Base-by-base conservation (phyloP, 2,888 invertebrate genomes). In the Sericinus montela region DNA sequence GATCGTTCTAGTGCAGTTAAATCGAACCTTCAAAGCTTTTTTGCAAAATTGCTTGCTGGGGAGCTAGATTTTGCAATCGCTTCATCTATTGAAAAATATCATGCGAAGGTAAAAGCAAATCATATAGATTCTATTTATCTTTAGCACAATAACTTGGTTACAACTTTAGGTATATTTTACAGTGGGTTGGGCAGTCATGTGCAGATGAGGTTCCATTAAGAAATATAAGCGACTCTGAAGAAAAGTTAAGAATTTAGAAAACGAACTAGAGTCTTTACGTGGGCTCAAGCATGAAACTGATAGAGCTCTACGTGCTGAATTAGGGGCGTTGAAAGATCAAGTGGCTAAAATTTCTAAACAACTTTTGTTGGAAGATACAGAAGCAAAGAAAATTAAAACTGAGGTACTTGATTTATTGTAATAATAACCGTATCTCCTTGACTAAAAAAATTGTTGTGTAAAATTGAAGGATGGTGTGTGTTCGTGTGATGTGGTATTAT, bases 41-140 rank as follows among this genome's bases (percentile, higher is more conserved):
- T 86, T 52, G 65, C 76, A 1, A 63, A 72, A 45, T 60, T 88
- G 35, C 63, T 88, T 14, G 58, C 77, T 3, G 75, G 71, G 11
- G 88, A 88, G 58, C 65, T 88, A 0, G 78, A 87, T 52, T 82
- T 87, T 48, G 88, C 88, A 14, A 86, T 88, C 28, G 76, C 83
- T 38, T 80, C 77, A 1, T 72, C 81, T 0, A 84, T 87, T 51
- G 88, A 86, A 53, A 80, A 80, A 40, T 84, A 82, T 61, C 87
- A 83, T 42, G 85, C 77, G 15, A 81, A 67, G 77, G 88, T 86
- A 63, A 48, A n/a, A n/a, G n/a, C 1, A 8, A 8, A 25, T 8
- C 25, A 25, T 25, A 25, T 8, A 5, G n/a, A n/a, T 8, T 25
- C 25, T 7, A 8, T 25, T 25, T 1, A 6, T 25, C 8, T 25